phyloP scores from a whole-genome alignment of 2,797 vertebrate species.

The Megaceryle alcyon region DNA sequence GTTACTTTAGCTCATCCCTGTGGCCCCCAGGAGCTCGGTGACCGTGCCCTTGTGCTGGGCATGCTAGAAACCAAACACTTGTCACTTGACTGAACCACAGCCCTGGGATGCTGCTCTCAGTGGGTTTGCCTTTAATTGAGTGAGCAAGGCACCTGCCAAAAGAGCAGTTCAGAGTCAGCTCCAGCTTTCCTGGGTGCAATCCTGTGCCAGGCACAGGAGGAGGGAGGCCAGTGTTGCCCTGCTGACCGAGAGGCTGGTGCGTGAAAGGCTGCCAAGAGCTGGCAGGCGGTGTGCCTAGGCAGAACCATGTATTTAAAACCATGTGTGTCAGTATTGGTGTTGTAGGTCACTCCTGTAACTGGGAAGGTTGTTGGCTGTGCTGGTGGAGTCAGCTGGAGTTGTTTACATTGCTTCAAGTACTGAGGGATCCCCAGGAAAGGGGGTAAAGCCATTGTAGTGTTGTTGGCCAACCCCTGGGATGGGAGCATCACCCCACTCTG shows the following conservation, averaged over 20 bases:
- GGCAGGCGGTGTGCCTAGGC: background rate
- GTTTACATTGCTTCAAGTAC: accelerated
- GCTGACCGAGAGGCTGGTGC: background rate
- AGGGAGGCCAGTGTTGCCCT: background rate
- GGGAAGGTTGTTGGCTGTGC: background rate
- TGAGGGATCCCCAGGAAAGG: background rate
- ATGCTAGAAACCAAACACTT: background rate
- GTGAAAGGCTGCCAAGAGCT: background rate
- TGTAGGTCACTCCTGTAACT: accelerated
- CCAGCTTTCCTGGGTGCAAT: background rate
- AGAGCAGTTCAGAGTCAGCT: background rate
- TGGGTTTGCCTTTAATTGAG: conserved; percentile 12
- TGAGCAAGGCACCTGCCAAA: background rate
- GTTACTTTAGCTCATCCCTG: background rate
- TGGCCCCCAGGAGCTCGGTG: background rate
- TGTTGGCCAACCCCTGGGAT: background rate
- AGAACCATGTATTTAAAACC: background rate
- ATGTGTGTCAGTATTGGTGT: accelerated
- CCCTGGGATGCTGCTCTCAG: background rate
- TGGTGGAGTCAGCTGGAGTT: background rate
- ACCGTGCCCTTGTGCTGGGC: background rate
- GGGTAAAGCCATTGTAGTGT: background rate
- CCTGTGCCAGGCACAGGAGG: background rate
- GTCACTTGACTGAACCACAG: background rate
- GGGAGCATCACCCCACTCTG: background rate